Evolutionary conservation across 2,888 invertebrate species (phyloP), one percentile per base, ranked within the genome.

Genomic region (Ceraclea dissimilis): DNA sequence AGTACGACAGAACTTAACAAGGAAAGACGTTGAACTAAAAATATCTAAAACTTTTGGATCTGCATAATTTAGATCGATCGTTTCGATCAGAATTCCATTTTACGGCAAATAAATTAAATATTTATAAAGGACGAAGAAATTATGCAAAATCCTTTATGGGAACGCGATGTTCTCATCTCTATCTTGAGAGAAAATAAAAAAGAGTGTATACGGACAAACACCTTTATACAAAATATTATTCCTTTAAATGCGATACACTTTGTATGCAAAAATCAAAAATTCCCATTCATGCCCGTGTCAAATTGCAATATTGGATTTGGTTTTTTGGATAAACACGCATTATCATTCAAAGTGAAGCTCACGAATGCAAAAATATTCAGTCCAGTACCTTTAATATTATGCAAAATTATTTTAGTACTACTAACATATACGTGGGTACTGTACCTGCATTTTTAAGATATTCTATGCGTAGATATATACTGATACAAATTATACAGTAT

Each of bases 231-330:
- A 39, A 39, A 39, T 8, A 39, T 8, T 4, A 39, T 8, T 39
- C 5, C 16, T 39, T 4, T 13, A 39, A 8, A 26, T 6, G 13
- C 13, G 17, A 13, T 17, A 17, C 31, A 49, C 49, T 58, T 56
- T 43, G 52, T 60, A 60, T 60, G 55, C 60, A 60, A 53, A 47
- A 56, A 46, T 56, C 39, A 16, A 4, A 39, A 39, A n/a, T 39
- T 39, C 39, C 57, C 56, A 50, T 60, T 60, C 53, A 53, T 33
- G 50, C 48, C 48, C 56, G 60, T 56, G 60, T 60, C 58, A 58
- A 56, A 56, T 48, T 50, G 58, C 16, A 52, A 58, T 60, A 60
- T 60, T 60, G 60, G 58, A 60, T 60, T 60, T 48, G 56, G 58
- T 52, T 51, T 49, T 51, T 49, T 46, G 60, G 54, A 54, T 60